Evolutionary conservation across 2,113 vertebrate genomes (phyloP).

Genomic region (Cettia cetti): DNA sequence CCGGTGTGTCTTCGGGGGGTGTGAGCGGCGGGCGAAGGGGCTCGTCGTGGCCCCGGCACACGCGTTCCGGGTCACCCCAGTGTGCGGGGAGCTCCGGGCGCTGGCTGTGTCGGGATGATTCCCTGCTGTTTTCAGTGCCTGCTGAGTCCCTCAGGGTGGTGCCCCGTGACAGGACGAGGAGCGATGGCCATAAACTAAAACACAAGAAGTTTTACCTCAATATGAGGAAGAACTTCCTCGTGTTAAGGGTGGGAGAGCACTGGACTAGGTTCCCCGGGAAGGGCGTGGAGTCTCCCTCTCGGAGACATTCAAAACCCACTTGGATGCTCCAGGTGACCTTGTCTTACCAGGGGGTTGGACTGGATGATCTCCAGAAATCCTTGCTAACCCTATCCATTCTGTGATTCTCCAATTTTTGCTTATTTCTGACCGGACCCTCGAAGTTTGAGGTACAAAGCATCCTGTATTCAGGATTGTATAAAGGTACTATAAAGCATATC

Average conservation of each 20-base stretch:
- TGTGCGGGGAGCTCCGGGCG: too few relatives aligned
- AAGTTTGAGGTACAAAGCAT: background rate
- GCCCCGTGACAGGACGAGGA: too few relatives aligned
- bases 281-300: background rate
- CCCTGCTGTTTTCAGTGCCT: background rate
- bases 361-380: background rate
- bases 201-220: background rate
- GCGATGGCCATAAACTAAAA: background rate
- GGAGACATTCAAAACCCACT: background rate
- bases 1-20: rapidly evolving
- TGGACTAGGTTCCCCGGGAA: background rate
- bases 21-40: background rate
- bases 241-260: background rate
- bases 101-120: background rate
- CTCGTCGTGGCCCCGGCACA: background rate
- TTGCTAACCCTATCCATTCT: too few relatives aligned
- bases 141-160: background rate
- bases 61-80: too few relatives aligned
- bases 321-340: background rate
- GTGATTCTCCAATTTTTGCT: background rate
- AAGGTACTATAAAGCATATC: rapidly evolving
- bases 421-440: background rate
- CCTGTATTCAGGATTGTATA: too few relatives aligned
- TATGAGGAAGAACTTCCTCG: background rate
- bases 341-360: background rate